A percentile compares a stretch with the other conserved stretches of the same genome.
These are phyloP conservation scores for Coracias cyanogaster DNA, from an alignment of 2,797 vertebrate species.

Conservation along the genomic window DNA sequence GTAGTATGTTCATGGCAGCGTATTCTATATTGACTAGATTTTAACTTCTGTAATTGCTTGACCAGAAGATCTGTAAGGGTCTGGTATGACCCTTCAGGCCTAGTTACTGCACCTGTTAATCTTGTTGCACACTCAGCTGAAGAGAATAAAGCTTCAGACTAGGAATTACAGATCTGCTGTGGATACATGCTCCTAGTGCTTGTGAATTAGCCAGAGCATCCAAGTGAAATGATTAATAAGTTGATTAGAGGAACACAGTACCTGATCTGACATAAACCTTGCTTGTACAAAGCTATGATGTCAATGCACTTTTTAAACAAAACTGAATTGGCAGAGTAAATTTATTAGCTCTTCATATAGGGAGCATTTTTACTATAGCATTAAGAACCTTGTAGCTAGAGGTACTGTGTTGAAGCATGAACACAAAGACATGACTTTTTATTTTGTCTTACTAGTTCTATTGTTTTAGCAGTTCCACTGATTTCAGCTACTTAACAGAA, in stretches of 20 bases:
- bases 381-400: neutral
- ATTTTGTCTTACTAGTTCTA: neutral
- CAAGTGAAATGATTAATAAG: neutral
- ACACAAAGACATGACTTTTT: neutral
- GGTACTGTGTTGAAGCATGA: neutral
- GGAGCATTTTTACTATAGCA: neutral
- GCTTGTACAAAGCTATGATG: neutral
- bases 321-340: neutral
- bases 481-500: neutral
- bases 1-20: neutral
- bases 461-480: neutral
- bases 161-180: neutral
- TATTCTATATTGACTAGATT: neutral
- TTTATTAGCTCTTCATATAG: neutral
- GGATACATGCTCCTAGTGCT: neutral
- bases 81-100: neutral
- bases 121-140: neutral
- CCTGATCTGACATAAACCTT: too few relatives aligned
- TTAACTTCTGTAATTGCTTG: neutral
- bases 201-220: neutral
- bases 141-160: neutral
- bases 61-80: neutral
- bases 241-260: neutral
- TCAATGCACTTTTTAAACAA: neutral
- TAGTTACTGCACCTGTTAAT: neutral